Percentiles rank a stretch among this genome's conserved stretches.
phyloP scores from a whole-genome alignment of 2,888 invertebrate genomes.

The Drosophila algonquin region DNA sequence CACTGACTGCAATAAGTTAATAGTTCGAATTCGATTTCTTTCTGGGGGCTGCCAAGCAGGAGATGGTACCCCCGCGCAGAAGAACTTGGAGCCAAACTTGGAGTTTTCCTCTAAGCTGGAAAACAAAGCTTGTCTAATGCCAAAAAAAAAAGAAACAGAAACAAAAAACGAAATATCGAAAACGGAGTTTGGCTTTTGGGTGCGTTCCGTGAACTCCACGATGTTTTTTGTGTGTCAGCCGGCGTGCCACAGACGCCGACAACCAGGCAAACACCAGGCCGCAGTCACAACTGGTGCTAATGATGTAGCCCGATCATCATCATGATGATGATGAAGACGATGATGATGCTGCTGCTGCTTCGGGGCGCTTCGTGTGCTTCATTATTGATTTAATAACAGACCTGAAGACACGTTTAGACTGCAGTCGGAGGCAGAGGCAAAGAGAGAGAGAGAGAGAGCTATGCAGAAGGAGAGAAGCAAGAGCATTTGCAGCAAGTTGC shows the following conservation, averaged over 20 bases:
- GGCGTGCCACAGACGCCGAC: conserved; percentile 63
- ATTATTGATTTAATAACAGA: conserved; percentile 82
- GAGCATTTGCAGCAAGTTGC: conserved; percentile 56
- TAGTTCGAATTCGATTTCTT: conserved; percentile 70
- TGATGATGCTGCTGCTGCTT: conserved; percentile 43
- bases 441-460: not conserved
- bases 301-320: conserved; percentile 68
- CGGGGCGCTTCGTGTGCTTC: conserved; percentile 80
- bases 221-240: conserved; percentile 82
- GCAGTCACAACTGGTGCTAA: conserved; percentile 64
- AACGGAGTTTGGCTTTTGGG: conserved; percentile 82
- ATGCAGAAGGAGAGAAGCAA: not conserved
- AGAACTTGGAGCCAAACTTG: conserved; percentile 24
- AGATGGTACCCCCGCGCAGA: conserved; percentile 65
- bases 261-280: conserved; percentile 15
- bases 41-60: conserved; percentile 34
- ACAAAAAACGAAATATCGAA: conserved; percentile 24
- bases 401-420: conserved; percentile 78
- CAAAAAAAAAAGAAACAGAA: conserved; percentile 32
- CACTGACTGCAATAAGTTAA: conserved; percentile 78
- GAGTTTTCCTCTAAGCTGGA: conserved; percentile 1
- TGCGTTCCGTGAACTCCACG: conserved; percentile 84
- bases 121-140: conserved; percentile 67
- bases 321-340: conserved; percentile 42
- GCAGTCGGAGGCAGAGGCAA: conserved; percentile 45